Conservation (phyloP, 2,113 vertebrate species). For the Gallinago media region DNA sequence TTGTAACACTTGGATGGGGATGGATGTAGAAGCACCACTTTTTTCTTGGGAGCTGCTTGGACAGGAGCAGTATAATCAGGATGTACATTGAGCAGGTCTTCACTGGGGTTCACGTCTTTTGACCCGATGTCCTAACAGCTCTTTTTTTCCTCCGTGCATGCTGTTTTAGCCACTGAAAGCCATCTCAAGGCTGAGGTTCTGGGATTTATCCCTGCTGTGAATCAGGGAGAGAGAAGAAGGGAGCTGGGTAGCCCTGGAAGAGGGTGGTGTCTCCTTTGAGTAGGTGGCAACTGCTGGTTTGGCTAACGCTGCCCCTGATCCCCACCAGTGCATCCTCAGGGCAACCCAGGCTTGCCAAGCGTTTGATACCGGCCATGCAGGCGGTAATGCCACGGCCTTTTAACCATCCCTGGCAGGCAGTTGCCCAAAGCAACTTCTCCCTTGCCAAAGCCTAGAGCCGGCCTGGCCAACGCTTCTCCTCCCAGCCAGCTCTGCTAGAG, state of each 20-base stretch:
- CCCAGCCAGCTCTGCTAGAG: background rate
- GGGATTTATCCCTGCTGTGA: background rate
- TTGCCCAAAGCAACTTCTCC: background rate
- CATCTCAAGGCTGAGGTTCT: background rate
- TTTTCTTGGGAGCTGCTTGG: accelerated
- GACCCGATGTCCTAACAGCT: background rate
- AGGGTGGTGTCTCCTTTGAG: background rate
- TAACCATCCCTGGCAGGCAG: background rate
- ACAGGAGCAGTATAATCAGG: background rate
- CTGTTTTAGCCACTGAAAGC: background rate
- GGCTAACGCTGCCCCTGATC: background rate
- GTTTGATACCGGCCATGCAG: background rate
- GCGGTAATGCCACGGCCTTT: background rate
- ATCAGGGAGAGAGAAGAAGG: background rate
- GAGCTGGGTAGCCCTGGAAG: background rate
- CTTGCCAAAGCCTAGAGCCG: background rate
- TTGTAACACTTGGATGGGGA: background rate
- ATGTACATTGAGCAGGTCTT: background rate
- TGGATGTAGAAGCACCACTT: background rate
- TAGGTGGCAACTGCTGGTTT: background rate
- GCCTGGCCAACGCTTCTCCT: background rate
- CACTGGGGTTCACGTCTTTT: background rate
- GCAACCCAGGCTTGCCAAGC: background rate
- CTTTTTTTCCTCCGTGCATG: background rate
- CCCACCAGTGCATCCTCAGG: background rate